Evolutionary conservation across 2,113 vertebrate species (phyloP), one percentile per base, ranked within the genome.

Genomic region (Gymnorhina tibicen): DNA sequence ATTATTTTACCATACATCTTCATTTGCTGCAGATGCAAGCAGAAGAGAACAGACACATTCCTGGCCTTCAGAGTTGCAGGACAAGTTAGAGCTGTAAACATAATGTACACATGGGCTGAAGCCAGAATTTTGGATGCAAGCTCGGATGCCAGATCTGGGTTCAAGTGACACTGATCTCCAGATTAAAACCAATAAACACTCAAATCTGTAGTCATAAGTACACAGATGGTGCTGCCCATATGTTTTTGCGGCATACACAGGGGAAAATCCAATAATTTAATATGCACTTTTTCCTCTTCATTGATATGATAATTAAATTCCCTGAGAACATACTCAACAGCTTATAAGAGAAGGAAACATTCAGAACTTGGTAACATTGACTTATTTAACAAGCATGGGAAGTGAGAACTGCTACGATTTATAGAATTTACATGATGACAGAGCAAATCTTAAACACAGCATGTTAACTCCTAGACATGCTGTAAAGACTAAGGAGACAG

Each of bases 151-250:
- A 94, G 46, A 84, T 85, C 41, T 88, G 22, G 35, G 91, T 96
- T 96, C 94, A 96, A 59, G 79, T 70, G 55, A 79, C 67, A 52
- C 47, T 52, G 67, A 83, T 95, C 63, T 89, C 63, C 39, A 80
- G 52, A 90, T 47, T 55, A 95, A 93, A 96, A 58, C 2, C 30
- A 74, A 90, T 86, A 85, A 76, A 93, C 59, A 73, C 27, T 91
- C 62, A 94, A 82, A 85, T 93, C 55, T 85, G 78, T 80, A 79
- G 50, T 59, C 42, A 10, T 58, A 89, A 79, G 55, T 90, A 66
- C 75, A 90, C 72, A 95, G 78, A 96, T 94, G 91, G 89, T 96
- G 68, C 24, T 59, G 30, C 37, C 91, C 90, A 58, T 96, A 94
- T 91, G 78, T 80, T 94, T 94, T 93, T 63, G 92, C 23, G 24